Base-by-base conservation (phyloP, 2,888 invertebrate genomes). In the Morpho helenor region DNA sequence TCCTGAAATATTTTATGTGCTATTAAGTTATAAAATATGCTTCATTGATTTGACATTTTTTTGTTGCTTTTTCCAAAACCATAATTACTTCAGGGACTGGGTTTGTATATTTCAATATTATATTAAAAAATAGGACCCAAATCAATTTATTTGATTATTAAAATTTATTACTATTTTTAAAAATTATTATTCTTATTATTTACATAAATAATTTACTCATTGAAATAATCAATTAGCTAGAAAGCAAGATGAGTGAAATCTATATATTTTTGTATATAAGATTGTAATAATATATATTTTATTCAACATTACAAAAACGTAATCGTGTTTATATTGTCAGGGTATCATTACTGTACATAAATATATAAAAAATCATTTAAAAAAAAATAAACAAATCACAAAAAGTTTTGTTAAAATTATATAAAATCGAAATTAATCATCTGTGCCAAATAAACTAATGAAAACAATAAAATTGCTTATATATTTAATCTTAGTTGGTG, bases 211-310 rank as follows among this genome's bases (percentile, higher is more conserved):
- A 47, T 22, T 23, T 47, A 47, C 39, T 50, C 9, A 49, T 64
- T 60, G 65, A 68, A 72, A 71, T 69, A 70, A 71, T 69, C 63
- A 70, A 67, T 65, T 71, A 61, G 16, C 16, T 16, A 16, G 16
- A 16, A 16, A 16, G 16, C 65, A 63, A 62, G 52, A 49, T 16
- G 16, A 16, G 16, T 16, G 49, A 53, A 56, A 44, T 23, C 48
- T 22, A 66, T 66, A 68, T 70, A 70, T 69, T 70, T 69, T 70
- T 69, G 70, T 70, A 68, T 61, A 69, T 68, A 68, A 59, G 60
- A 62, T 61, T 63, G 40, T 59, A 56, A 46, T 46, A 57, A 44
- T 57, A 39, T 54, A 58, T 63, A 43, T 54, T 43, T 54, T 54
- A 48, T 56, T 59, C 49, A 59, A 47, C 51, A 43, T 57, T 46